phyloP scores from a whole-genome alignment of 2,797 vertebrate species.

The Syndactyla subalaris region DNA sequence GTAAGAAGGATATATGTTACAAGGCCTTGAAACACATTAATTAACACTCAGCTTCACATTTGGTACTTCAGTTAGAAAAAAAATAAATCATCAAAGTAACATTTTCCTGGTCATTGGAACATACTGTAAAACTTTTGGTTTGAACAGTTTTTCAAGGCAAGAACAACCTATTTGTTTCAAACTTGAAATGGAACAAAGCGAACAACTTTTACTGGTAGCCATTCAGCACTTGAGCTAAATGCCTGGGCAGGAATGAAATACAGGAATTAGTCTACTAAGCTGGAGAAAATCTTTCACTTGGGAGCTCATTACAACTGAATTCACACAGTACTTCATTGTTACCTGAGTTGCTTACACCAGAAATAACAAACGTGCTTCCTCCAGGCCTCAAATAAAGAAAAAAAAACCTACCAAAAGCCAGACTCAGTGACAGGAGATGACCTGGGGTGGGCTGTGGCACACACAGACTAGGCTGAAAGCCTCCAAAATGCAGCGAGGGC shows the following conservation, averaged over 20 bases:
- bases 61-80: background rate
- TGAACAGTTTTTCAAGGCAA: background rate
- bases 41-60: background rate
- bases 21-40: background rate
- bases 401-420: background rate
- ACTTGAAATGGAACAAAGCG: background rate
- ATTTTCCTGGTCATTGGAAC: background rate
- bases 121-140: background rate
- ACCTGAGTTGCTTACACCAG: background rate
- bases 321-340: background rate
- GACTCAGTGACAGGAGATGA: background rate
- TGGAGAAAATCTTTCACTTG: background rate
- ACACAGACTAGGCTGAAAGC: background rate
- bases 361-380: background rate
- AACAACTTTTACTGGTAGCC: background rate
- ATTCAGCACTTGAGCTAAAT: background rate
- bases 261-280: background rate
- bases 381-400: background rate
- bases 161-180: background rate
- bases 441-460: accelerated
- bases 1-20: background rate
- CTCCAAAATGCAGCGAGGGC: background rate
- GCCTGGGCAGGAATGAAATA: background rate
- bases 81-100: background rate
- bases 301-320: background rate